phyloP scores from a whole-genome alignment of 92 coral and sea anemone genomes.

The Epizoanthus scotinus region DNA sequence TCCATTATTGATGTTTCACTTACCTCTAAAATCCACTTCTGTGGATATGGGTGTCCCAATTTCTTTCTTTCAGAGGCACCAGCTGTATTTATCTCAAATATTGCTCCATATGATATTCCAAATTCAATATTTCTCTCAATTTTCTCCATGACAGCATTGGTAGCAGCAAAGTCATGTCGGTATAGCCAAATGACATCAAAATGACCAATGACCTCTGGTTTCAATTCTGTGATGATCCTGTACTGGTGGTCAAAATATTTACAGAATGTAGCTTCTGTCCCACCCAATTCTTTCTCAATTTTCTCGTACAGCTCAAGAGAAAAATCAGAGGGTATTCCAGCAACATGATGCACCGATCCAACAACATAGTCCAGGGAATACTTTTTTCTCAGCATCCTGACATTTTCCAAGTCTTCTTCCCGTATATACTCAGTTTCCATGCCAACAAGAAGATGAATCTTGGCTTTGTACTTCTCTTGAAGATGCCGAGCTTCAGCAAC shows the following conservation, averaged over 20 bases:
- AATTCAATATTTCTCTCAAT: conserved; percentile 61
- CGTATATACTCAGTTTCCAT: conserved; percentile 73
- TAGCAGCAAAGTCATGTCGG: conserved; percentile 52
- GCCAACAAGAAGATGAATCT: conserved; percentile 65
- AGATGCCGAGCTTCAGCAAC: conserved; percentile 63
- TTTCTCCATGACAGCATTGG: conserved; percentile 57
- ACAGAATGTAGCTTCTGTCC: conserved; percentile 58
- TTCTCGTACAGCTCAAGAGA: conserved; percentile 48
- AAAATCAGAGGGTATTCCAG: conserved; percentile 63
- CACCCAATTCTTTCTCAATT: conserved; percentile 56
- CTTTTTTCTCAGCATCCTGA: conserved; percentile 40
- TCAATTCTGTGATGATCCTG: conserved; percentile 47
- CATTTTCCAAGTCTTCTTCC: conserved; percentile 41
- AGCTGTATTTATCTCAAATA: conserved; percentile 73
- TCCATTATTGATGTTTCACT: neutral
- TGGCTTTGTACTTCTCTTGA: conserved; percentile 64
- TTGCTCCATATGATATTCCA: conserved; percentile 70
- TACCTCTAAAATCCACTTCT: conserved; percentile 57
- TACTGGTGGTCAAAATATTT: conserved; percentile 68
- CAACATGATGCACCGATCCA: conserved; percentile 76
- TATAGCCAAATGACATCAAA: conserved; percentile 67
- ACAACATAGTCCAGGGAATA: conserved; percentile 62
- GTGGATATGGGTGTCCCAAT: conserved; percentile 64
- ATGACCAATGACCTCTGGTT: conserved; percentile 74
- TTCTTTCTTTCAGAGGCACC: conserved; percentile 56